phyloP scores from a whole-genome alignment of 2,113 vertebrate genomes.

The Carassius carassius region DNA sequence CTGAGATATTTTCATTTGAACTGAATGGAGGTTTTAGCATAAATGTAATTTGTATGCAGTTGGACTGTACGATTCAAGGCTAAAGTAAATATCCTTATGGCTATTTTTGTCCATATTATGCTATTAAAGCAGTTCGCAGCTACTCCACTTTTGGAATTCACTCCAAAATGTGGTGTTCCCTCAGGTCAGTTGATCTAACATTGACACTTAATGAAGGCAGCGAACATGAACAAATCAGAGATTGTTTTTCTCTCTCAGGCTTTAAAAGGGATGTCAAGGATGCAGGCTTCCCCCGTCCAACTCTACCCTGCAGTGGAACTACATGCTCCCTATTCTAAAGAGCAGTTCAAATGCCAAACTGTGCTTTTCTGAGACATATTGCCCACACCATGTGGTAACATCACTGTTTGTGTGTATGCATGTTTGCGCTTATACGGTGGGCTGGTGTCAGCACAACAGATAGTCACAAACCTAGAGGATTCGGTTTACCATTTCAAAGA shows the following conservation, averaged over 20 bases:
- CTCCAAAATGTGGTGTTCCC: constrained; percentile 64
- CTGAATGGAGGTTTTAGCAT: background rate
- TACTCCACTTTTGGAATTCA: constrained; percentile 61
- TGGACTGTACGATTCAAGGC: constrained; percentile 26
- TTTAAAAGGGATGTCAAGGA: constrained; percentile 66
- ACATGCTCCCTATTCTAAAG: constrained; percentile 73
- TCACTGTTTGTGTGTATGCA: constrained; percentile 57
- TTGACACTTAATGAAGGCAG: constrained; percentile 66
- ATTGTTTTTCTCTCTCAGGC: constrained; percentile 69
- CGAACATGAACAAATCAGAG: constrained; percentile 75
- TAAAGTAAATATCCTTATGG: constrained; percentile 56
- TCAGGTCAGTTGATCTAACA: constrained; percentile 66
- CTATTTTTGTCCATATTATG: constrained; percentile 57
- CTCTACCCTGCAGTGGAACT: constrained; percentile 71
- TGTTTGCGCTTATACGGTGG: constrained; percentile 59
- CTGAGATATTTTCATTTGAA: background rate
- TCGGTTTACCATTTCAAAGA: constrained; percentile 79
- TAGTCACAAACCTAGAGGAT: constrained; percentile 75
- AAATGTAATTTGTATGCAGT: background rate
- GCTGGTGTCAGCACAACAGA: constrained; percentile 74
- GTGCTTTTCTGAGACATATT: constrained; percentile 78
- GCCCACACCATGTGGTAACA: constrained; percentile 76
- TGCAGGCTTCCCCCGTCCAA: constrained; percentile 66
- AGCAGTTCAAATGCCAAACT: constrained; percentile 78
- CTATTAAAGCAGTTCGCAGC: constrained; percentile 56